Evolutionary conservation across 2,888 invertebrate genomes (phyloP), one percentile per base, ranked within the genome.

Genomic region (Diaperis boleti): DNA sequence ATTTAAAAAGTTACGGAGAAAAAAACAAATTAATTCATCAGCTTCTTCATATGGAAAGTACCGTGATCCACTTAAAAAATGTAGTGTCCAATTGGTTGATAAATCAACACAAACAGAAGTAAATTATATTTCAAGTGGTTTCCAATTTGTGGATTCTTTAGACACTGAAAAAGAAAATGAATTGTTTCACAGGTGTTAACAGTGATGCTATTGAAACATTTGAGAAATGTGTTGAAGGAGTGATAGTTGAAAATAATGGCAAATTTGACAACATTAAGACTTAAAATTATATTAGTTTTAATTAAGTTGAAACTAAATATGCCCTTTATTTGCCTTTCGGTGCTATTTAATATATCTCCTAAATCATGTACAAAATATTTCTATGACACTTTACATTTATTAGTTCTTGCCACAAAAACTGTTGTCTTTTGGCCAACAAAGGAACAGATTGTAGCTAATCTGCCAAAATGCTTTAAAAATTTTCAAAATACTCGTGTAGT

Each of bases 251-350:
- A 5, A 31, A 31, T 31, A 31, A 6, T n/a, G 4, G 2, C 4
- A n/a, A 31, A 31, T 5, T 6, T 31, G n/a, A 31, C 20, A n/a
- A n/a, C n/a, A 31, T 3, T 3, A 3, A 31, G 10, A 3, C 6
- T 31, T 4, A 31, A 31, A 31, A 5, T 31, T 3, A 31, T 31
- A 3, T n/a, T 31, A 31, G n/a, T n/a, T 31, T 31, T 31, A 3
- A 31, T 31, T n/a, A 31, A 31, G 10, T 31, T 31, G n/a, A 31
- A 31, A 10, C 10, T 31, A n/a, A 31, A 31, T 31, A 31, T 31
- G 5, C 10, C 10, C 5, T 31, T 31, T 7, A n/a, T 31, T 31
- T 31, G 31, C 10, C 10, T 31, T n/a, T 5, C 31, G n/a, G n/a
- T 31, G 3, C 3, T 31, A n/a, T 31, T 31, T 31, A 6, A n/a